Conservation (phyloP, 1,140 invertebrate species). For the Bradynema listronoti region DNA sequence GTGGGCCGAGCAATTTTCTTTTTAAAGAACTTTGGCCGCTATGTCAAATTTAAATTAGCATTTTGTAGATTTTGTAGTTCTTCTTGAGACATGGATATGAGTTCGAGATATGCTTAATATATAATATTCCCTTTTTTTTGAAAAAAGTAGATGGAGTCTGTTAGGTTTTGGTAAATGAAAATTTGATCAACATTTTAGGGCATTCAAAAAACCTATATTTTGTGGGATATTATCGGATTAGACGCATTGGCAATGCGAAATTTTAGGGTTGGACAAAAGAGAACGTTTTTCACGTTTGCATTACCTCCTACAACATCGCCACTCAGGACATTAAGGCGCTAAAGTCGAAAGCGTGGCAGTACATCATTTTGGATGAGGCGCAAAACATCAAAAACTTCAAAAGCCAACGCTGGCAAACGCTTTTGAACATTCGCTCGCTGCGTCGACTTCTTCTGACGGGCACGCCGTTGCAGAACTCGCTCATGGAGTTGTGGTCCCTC, state of each 20-base stretch:
- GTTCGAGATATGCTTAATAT: too few relatives aligned
- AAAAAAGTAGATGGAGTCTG: too few relatives aligned
- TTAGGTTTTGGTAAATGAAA: too few relatives aligned
- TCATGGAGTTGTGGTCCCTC: constrained; percentile 98
- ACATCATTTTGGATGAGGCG: constrained; percentile 95
- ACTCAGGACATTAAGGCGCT: constrained; percentile 98
- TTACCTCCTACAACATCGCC: constrained; percentile 90
- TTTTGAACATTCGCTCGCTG: constrained; percentile 89
- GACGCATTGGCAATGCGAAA: too few relatives aligned
- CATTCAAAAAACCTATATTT: too few relatives aligned
- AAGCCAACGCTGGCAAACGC: constrained; percentile 92
- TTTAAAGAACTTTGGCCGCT: too few relatives aligned
- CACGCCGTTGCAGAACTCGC: constrained; percentile 94
- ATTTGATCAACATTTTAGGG: too few relatives aligned
- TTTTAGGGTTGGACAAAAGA: constrained; percentile 88
- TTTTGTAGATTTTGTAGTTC: constrained; percentile 18
- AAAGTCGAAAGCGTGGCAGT: constrained; percentile 89
- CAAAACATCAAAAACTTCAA: constrained; percentile 99
- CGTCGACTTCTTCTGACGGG: constrained; percentile 88
- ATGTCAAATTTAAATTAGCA: not conserved
- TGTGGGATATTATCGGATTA: too few relatives aligned
- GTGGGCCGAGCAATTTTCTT: too few relatives aligned
- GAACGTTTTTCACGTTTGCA: constrained; percentile 98
- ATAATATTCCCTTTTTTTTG: too few relatives aligned
- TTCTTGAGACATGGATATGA: too few relatives aligned